Evolutionary conservation across 1,140 invertebrate species (phyloP).

Genomic region (Paralvinella palmiformis): DNA sequence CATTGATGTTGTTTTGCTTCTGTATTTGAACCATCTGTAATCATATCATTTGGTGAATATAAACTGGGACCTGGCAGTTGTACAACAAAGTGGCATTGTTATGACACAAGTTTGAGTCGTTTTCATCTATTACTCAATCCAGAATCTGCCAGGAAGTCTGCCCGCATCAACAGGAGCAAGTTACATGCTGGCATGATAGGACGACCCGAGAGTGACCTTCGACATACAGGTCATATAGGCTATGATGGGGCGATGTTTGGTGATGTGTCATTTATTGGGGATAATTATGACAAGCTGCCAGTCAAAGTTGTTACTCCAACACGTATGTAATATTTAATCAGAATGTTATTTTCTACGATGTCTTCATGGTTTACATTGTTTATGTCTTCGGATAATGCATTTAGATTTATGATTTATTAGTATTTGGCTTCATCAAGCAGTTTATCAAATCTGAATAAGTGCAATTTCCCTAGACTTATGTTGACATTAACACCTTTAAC

Average conservation of each 20-base stretch:
- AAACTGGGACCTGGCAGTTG: too few species aligned
- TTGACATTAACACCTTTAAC: neutral
- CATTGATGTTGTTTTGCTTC: too few species aligned
- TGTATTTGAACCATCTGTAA: too few species aligned
- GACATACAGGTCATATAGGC: constrained; percentile 95
- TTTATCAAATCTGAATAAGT: neutral
- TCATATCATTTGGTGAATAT: too few species aligned
- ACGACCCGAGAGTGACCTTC: constrained; percentile 89
- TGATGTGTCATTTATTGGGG: constrained; percentile 68
- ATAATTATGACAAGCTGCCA: constrained; percentile 54
- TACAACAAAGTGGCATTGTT: too few species aligned
- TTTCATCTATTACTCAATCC: neutral
- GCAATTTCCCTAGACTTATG: neutral
- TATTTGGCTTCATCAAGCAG: neutral
- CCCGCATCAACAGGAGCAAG: neutral
- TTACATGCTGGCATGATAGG: constrained; percentile 78
- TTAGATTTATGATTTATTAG: neutral
- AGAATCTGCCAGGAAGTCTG: constrained; percentile 11
- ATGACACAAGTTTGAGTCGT: too few species aligned
- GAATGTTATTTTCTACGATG: neutral
- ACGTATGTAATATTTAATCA: constrained; percentile 9
- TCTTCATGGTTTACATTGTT: neutral
- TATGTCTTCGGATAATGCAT: neutral
- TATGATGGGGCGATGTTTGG: constrained; percentile 95
- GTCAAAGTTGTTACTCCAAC: constrained; percentile 24